Conservation (phyloP, 2,888 invertebrate species). For the Carabus problematicus region DNA sequence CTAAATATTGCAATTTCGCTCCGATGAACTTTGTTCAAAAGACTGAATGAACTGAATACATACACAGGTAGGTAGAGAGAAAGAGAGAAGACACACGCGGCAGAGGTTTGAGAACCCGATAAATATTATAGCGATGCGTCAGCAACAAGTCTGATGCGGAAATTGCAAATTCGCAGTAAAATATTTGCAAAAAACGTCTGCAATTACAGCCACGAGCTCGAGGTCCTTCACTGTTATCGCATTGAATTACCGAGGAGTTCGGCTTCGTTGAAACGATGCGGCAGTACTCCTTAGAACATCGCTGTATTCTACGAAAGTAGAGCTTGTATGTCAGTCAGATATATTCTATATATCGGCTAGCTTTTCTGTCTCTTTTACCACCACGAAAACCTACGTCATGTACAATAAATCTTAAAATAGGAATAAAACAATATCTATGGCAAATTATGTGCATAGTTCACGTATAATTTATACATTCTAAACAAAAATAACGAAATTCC, state of each 20-base stretch:
- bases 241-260: no score
- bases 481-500: neutral
- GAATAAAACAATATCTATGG: no score
- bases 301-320: no score
- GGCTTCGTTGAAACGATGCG: no score
- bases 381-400: no score
- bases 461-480: neutral
- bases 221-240: slow-evolving; percentile 1
- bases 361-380: neutral
- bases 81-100: neutral
- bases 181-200: slow-evolving; percentile 9
- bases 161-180: slow-evolving; percentile 16
- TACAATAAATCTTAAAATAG: no score
- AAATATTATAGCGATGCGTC: slow-evolving; percentile 27
- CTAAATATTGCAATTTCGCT: neutral
- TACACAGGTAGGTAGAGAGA: neutral
- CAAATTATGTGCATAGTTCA: neutral
- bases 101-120: neutral
- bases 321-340: no score
- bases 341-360: neutral
- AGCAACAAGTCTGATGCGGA: slow-evolving; percentile 21
- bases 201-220: no score
- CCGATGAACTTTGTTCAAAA: neutral
- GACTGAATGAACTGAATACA: neutral
- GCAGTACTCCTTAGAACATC: no score